Conservation (phyloP, 2,113 vertebrate species). For the Anhinga rufa region DNA sequence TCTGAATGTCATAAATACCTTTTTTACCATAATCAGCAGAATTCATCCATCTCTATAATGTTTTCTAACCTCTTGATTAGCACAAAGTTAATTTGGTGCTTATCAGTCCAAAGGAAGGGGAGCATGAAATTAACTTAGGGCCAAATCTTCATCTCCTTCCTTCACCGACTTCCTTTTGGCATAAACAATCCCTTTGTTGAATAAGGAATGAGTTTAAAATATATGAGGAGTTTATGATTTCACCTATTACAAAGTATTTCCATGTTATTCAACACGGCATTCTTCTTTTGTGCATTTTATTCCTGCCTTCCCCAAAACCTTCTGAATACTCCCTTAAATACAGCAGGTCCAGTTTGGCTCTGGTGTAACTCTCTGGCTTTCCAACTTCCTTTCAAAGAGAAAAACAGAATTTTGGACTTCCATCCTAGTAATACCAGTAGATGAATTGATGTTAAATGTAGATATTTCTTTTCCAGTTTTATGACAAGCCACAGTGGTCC, state of each 20-base stretch:
- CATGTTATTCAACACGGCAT: not conserved
- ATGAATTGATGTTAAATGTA: not conserved
- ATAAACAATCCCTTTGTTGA: not conserved
- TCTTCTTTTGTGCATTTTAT: not conserved
- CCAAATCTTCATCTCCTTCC: not conserved
- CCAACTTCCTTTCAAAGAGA: not conserved
- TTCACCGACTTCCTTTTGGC: not conserved
- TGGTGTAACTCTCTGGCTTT: not conserved
- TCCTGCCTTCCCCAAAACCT: not conserved
- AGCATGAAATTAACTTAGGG: slow-evolving; percentile 32
- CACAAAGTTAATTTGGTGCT: slow-evolving; percentile 8
- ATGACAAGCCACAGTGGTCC: not conserved
- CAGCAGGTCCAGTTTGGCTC: not conserved
- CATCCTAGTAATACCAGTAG: not conserved
- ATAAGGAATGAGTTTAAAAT: not conserved
- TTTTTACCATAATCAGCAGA: not conserved
- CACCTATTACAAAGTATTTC: not conserved
- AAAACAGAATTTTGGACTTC: not conserved
- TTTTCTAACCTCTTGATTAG: slow-evolving; percentile 17
- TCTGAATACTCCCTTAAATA: not conserved
- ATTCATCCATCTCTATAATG: not conserved
- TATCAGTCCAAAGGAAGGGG: slow-evolving; percentile 9
- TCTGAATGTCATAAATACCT: not conserved
- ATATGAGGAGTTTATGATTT: not conserved
- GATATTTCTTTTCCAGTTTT: not conserved